phyloP scores from a whole-genome alignment of 2,113 vertebrate genomes.

The Oreochromis aureus region DNA sequence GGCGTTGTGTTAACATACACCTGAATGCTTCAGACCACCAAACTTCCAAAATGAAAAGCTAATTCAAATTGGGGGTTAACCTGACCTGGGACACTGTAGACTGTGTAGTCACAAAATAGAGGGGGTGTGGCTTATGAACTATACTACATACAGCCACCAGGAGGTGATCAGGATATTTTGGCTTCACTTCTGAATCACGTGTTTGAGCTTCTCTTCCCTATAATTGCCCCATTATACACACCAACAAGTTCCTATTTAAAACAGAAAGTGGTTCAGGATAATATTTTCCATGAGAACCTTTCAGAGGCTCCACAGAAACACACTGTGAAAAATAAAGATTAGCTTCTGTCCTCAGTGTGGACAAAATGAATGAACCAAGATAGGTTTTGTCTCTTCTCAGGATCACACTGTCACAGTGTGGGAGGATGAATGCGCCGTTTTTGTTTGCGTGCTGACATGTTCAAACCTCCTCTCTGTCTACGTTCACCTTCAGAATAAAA shows the following conservation, averaged over 20 bases:
- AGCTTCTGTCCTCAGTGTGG: background rate
- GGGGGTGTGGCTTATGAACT: background rate
- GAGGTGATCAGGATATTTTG: background rate
- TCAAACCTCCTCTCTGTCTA: background rate
- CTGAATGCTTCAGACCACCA: background rate
- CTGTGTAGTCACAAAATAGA: background rate
- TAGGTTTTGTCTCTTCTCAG: background rate
- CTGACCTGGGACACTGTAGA: background rate
- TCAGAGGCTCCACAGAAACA: background rate
- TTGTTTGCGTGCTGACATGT: background rate
- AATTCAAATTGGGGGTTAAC: no score
- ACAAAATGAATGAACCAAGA: background rate
- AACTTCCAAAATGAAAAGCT: background rate
- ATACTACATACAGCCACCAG: background rate
- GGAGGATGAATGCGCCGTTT: background rate
- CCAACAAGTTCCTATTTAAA: background rate
- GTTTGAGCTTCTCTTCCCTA: background rate
- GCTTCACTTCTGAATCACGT: background rate
- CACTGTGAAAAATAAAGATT: background rate
- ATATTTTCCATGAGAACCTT: background rate
- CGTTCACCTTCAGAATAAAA: constrained; percentile 60
- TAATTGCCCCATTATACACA: background rate
- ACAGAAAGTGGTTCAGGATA: background rate
- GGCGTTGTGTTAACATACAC: background rate
- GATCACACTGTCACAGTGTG: background rate